Percentiles rank a stretch among this genome's conserved stretches.
Conservation (phyloP, 2,888 invertebrate genomes). For the Furcula furcula region DNA sequence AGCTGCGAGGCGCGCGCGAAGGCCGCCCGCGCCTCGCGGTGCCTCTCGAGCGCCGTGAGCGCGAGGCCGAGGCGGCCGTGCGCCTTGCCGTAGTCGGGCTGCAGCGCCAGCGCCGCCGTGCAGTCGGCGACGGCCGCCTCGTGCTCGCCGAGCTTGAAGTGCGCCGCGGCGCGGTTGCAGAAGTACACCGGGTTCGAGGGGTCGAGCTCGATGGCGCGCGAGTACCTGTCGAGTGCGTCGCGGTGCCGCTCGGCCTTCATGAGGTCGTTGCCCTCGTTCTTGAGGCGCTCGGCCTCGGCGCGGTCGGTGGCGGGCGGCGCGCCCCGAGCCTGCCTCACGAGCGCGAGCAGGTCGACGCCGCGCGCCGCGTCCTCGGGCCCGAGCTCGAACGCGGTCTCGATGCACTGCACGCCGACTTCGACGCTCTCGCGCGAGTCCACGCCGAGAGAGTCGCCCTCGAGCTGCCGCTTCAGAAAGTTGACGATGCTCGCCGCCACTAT, state of each 20-base stretch:
- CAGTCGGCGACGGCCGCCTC: conserved; percentile 94
- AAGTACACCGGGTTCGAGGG: conserved; percentile 96
- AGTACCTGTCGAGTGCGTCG: conserved; percentile 92
- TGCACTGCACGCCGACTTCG: conserved; percentile 97
- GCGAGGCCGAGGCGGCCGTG: conserved; percentile 96
- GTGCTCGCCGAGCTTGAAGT: conserved; percentile 93
- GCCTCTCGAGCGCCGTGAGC: conserved; percentile 90
- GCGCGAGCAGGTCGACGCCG: conserved; percentile 56
- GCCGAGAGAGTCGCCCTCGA: conserved; percentile 70
- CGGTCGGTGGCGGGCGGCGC: conserved; percentile 44
- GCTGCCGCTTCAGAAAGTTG: conserved; percentile 79
- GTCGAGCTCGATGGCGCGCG: conserved; percentile 94
- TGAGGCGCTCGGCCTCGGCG: conserved; percentile 90
- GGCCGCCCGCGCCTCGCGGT: conserved; percentile 91
- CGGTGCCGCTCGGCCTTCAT: conserved; percentile 92
- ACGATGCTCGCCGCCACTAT: conserved; percentile 81
- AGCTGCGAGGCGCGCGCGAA: conserved; percentile 94
- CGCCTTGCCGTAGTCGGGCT: conserved; percentile 96
- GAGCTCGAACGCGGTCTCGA: conserved; percentile 94
- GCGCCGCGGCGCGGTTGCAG: conserved; percentile 98
- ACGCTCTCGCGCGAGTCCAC: conserved; percentile 86
- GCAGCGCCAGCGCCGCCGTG: conserved; percentile 92
- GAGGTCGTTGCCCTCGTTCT: conserved; percentile 93
- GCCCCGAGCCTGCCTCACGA: conserved; percentile 45
- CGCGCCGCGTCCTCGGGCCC: conserved; percentile 67